These are phyloP conservation scores for Anabas testudineus DNA, from an alignment of 2,797 vertebrate genomes.

Conservation along the genomic window DNA sequence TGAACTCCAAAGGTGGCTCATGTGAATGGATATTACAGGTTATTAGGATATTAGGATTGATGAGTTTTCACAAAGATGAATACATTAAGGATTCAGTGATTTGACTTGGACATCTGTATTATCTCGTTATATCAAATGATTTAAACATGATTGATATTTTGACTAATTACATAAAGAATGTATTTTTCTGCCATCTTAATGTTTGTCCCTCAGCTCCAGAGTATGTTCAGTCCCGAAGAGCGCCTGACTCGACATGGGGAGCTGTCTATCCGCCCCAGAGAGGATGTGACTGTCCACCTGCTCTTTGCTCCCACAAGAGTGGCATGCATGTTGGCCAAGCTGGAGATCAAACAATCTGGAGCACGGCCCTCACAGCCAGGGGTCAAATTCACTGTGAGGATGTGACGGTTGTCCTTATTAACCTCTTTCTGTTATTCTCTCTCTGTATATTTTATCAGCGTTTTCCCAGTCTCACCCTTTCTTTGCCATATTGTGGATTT, in stretches of 20 bases:
- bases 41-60: too few relatives aligned
- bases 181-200: too few relatives aligned
- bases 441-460: background rate
- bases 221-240: constrained; percentile 92
- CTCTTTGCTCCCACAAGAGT: constrained; percentile 92
- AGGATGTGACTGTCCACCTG: constrained; percentile 90
- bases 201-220: constrained; percentile 87
- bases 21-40: too few relatives aligned
- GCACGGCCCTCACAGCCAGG: constrained; percentile 88
- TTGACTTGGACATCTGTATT: too few relatives aligned
- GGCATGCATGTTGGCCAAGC: constrained; percentile 94
- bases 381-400: constrained; percentile 94
- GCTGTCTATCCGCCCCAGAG: constrained; percentile 90
- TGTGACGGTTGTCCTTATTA: background rate
- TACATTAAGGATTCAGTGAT: background rate
- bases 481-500: background rate
- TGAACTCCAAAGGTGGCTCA: background rate
- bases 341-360: constrained; percentile 96
- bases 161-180: too few relatives aligned
- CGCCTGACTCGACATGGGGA: constrained; percentile 90
- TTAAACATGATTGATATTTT: background rate
- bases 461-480: background rate
- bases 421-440: background rate
- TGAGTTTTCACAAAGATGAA: too few relatives aligned
- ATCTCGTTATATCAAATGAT: background rate